Percentiles rank a stretch among this genome's conserved stretches.
These are phyloP conservation scores for Rapana venosa DNA, from an alignment of 2,888 invertebrate genomes.

Conservation along the genomic window DNA sequence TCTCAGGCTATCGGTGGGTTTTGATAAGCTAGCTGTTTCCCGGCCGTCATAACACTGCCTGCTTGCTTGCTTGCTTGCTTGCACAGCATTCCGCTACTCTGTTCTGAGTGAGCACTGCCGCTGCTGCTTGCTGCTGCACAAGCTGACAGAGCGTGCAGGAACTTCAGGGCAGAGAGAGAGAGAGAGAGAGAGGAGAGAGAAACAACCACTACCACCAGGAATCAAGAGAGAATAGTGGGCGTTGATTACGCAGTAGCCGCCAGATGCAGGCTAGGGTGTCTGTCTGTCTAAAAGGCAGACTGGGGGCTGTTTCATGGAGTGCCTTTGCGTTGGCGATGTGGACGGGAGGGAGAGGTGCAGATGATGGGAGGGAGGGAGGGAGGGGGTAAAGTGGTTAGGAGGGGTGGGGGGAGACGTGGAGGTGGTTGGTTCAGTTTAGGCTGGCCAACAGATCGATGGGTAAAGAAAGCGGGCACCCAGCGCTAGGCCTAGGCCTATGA, in stretches of 20 bases:
- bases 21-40: too few relatives aligned
- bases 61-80: too few relatives aligned
- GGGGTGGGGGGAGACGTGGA: not conserved
- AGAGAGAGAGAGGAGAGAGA: too few relatives aligned
- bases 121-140: not conserved
- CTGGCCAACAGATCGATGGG: slow-evolving; percentile 20
- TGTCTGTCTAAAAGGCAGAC: not conserved
- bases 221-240: not conserved
- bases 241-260: not conserved
- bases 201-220: too few relatives aligned
- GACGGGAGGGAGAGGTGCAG: not conserved
- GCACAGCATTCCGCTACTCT: too few relatives aligned
- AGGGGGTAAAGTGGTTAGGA: not conserved
- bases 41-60: too few relatives aligned
- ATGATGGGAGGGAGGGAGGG: not conserved
- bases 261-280: not conserved
- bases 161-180: not conserved
- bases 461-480: not conserved
- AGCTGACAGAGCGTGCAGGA: not conserved
- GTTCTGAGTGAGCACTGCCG: too few relatives aligned
- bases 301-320: not conserved
- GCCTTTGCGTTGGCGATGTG: not conserved
- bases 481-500: not conserved
- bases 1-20: too few relatives aligned
- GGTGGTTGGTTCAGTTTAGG: slow-evolving; percentile 1